Conservation (phyloP, 2,888 invertebrate genomes). For the Acanthosoma haemorrhoidale region DNA sequence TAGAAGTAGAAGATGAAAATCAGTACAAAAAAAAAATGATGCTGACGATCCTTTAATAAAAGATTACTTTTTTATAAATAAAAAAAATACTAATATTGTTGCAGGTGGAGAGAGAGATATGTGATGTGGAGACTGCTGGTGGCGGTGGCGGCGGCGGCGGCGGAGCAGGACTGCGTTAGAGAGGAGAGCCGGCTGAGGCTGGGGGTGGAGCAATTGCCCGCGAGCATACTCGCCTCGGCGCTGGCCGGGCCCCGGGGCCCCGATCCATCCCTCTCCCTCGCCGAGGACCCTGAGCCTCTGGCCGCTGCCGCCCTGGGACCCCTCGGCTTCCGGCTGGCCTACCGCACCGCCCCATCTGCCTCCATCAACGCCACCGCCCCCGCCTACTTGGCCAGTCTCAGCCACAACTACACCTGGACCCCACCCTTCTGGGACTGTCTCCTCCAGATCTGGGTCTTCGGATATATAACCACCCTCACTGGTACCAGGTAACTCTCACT, state of each 20-base stretch:
- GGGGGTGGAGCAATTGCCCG: background rate
- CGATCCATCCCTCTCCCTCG: conserved; percentile 24
- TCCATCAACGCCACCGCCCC: conserved; percentile 45
- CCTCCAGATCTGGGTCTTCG: conserved; percentile 52
- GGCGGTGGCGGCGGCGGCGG: conserved; percentile 31
- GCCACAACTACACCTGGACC: conserved; percentile 45
- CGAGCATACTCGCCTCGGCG: conserved; percentile 11
- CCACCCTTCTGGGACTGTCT: conserved; percentile 49
- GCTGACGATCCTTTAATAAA: too few relatives aligned
- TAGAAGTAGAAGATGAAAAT: too few relatives aligned
- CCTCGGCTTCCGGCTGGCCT: conserved; percentile 7
- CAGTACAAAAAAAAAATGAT: too few relatives aligned
- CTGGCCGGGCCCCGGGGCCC: conserved; percentile 28
- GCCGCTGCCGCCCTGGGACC: conserved; percentile 24
- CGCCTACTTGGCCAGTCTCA: conserved; percentile 43
- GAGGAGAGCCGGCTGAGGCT: background rate
- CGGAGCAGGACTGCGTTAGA: conserved; percentile 12
- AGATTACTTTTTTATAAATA: too few relatives aligned
- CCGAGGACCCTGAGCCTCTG: conserved; percentile 32
- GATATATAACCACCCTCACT: conserved; percentile 46
- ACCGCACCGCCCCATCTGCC: conserved; percentile 43
- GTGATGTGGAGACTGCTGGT: conserved; percentile 20
- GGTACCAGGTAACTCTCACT: conserved; percentile 50
- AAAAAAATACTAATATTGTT: background rate
- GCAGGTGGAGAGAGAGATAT: conserved; percentile 22